phyloP scores from a whole-genome alignment of 2,888 invertebrate genomes.

The Melinaea menophilus region DNA sequence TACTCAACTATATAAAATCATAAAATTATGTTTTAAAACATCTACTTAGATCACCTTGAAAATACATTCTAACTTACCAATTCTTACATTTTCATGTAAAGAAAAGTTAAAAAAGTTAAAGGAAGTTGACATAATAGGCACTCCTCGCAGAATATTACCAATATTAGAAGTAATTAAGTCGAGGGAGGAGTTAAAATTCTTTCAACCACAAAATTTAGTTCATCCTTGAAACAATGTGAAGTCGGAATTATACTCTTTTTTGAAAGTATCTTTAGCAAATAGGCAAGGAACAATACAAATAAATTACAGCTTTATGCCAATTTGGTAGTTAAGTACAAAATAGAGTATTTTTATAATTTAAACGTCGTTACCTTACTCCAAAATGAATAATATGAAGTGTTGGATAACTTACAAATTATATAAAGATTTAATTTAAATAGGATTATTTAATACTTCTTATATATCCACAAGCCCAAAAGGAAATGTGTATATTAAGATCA shows the following conservation, averaged over 20 bases:
- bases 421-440: no score
- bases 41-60: no score
- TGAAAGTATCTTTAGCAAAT: neutral
- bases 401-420: no score
- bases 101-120: neutral
- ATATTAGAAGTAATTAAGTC: conserved; percentile 17
- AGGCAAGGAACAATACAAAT: neutral
- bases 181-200: conserved; percentile 18
- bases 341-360: conserved; percentile 4
- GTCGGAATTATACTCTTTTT: conserved; percentile 13
- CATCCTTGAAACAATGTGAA: conserved; percentile 20
- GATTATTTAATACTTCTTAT: no score
- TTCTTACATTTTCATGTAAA: no score
- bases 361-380: neutral
- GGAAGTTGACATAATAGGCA: conserved; percentile 13
- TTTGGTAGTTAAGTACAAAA: neutral
- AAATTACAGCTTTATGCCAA: conserved; percentile 9
- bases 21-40: no score
- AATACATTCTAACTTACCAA: no score
- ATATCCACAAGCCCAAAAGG: no score
- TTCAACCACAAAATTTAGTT: conserved; percentile 5
- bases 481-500: no score
- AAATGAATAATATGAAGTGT: no score
- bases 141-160: conserved; percentile 42
- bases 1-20: no score